Conservation (phyloP, 2,113 vertebrate species). For the Ardeotis arabs region DNA sequence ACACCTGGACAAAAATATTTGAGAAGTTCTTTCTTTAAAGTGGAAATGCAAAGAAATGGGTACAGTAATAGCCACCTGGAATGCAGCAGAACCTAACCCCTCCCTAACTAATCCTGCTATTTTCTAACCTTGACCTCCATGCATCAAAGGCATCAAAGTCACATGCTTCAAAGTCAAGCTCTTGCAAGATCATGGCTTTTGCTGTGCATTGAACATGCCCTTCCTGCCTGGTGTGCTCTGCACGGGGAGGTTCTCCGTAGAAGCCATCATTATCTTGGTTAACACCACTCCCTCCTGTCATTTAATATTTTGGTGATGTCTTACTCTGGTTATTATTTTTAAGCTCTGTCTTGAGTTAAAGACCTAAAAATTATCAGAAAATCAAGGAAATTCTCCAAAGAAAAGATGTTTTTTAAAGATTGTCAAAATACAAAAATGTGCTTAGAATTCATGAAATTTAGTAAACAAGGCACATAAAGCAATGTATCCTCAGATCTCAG, state of each 20-base stretch:
- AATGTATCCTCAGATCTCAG: not conserved
- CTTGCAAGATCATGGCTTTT: not conserved
- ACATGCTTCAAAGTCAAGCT: conserved; percentile 29
- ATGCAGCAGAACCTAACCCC: conserved; percentile 9
- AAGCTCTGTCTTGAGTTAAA: not conserved
- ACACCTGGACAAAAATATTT: not conserved
- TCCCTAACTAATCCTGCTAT: conserved; percentile 7
- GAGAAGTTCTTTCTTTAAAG: not conserved
- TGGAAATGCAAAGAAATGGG: not conserved
- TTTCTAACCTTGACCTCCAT: conserved; percentile 14
- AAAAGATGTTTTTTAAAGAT: not conserved
- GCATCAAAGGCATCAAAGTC: not conserved
- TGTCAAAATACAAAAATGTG: not conserved
- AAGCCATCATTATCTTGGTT: not conserved
- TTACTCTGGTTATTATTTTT: not conserved
- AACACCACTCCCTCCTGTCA: not conserved
- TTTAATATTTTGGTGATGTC: not conserved
- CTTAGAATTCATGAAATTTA: not conserved
- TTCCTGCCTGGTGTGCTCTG: not conserved
- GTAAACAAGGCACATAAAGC: not conserved
- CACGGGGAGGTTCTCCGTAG: not conserved
- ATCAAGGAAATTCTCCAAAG: not conserved
- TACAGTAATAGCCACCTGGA: not conserved
- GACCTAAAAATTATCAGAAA: not conserved
- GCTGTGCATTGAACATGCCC: not conserved